Evolutionary conservation across 2,797 vertebrate genomes (phyloP).

Genomic region (Sebastes taczanowskii): DNA sequence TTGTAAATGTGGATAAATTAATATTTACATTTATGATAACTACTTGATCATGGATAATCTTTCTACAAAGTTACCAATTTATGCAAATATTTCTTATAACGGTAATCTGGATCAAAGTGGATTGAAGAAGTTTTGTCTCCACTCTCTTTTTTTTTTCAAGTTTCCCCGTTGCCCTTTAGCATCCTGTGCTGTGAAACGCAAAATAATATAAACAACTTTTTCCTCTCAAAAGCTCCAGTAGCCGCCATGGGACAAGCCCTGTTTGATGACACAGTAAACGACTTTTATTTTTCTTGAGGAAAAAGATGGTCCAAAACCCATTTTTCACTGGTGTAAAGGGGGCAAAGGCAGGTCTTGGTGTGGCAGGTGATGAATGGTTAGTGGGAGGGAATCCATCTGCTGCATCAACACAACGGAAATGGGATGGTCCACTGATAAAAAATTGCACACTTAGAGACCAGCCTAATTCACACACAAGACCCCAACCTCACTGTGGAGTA

Average conservation of each 20-base stretch:
- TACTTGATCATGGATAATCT: background rate
- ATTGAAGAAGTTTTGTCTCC: background rate
- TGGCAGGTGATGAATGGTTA: slow-evolving; percentile 81
- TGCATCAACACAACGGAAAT: slow-evolving; percentile 81
- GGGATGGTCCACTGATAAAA: slow-evolving; percentile 73
- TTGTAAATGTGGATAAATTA: background rate
- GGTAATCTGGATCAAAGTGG: background rate
- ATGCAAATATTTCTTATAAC: background rate
- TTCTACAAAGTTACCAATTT: background rate
- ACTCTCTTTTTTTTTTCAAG: background rate
- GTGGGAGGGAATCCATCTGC: slow-evolving; percentile 80
- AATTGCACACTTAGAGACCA: slow-evolving; percentile 55
- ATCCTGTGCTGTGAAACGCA: background rate
- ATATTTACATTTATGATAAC: background rate
- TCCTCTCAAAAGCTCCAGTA: background rate
- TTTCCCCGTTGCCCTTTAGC: background rate
- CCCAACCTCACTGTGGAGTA: slow-evolving; percentile 5
- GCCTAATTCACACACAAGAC: slow-evolving; percentile 53
- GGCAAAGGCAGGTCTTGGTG: slow-evolving; percentile 67
- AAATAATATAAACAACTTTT: slow-evolving; percentile 23
- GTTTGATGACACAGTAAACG: slow-evolving; percentile 54
- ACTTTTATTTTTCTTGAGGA: slow-evolving; percentile 54
- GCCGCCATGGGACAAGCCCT: slow-evolving; percentile 8
- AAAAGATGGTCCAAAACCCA: slow-evolving; percentile 48
- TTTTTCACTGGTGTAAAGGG: slow-evolving; percentile 64